Evolutionary conservation across 2,113 vertebrate species (phyloP).

Genomic region (Heteronetta atricapilla): DNA sequence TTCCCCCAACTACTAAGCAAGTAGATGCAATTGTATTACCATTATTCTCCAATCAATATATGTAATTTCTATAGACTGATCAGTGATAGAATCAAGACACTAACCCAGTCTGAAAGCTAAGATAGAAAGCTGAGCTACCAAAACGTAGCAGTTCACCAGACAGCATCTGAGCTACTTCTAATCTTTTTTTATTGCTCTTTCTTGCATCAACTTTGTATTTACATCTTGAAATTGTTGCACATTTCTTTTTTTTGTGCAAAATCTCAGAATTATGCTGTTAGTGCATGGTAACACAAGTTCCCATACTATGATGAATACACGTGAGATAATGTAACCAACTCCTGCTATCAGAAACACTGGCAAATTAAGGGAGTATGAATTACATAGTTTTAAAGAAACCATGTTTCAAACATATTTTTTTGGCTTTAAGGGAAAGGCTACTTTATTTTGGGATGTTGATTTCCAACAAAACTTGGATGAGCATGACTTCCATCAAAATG

Average conservation of each 20-base stretch:
- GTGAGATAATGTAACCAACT: background rate
- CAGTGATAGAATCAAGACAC: background rate
- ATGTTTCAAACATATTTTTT: background rate
- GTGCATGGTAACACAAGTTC: background rate
- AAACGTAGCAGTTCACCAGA: background rate
- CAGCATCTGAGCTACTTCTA: background rate
- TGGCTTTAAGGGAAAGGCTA: background rate
- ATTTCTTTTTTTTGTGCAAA: background rate
- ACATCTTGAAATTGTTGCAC: background rate
- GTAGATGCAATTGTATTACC: background rate
- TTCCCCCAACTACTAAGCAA: background rate
- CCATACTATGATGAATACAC: fast-evolving
- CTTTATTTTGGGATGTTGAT: background rate
- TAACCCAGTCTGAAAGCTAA: background rate
- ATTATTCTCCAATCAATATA: background rate
- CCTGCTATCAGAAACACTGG: background rate
- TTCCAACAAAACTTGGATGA: background rate
- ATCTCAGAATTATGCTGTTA: background rate
- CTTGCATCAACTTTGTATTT: background rate
- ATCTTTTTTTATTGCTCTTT: background rate
- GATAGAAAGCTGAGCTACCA: background rate
- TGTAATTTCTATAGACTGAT: background rate
- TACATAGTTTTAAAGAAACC: background rate
- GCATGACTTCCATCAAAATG: background rate
- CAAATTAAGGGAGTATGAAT: constrained; percentile 16